These are phyloP conservation scores for Prorops nasuta DNA, from an alignment of 1,140 invertebrate genomes.

Conservation along the genomic window DNA sequence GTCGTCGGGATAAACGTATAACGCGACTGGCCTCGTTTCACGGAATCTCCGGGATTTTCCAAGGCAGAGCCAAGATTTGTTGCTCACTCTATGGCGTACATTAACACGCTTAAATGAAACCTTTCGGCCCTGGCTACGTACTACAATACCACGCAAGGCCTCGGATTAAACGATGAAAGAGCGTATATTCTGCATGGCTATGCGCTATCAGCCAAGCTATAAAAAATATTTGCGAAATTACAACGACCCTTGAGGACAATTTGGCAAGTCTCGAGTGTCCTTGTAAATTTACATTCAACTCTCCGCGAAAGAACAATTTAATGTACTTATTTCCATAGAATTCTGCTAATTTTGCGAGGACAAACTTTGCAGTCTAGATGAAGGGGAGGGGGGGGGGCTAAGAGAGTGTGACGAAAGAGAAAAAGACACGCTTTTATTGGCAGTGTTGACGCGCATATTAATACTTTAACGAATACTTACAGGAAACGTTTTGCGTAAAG, in stretches of 20 bases:
- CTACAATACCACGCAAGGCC: background rate
- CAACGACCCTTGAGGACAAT: no score
- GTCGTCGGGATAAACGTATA: background rate
- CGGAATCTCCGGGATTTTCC: background rate
- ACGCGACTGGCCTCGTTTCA: background rate
- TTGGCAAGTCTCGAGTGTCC: no score
- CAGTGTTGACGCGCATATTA: background rate
- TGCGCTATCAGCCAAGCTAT: no score
- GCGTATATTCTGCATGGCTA: background rate
- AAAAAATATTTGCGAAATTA: no score
- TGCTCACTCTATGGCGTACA: background rate
- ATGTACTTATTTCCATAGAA: no score
- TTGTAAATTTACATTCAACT: no score
- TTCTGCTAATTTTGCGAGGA: no score
- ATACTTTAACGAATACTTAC: background rate
- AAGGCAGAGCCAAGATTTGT: background rate
- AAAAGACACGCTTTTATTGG: background rate
- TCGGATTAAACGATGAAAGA: background rate
- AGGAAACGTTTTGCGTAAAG: background rate
- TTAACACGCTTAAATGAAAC: constrained; percentile 24
- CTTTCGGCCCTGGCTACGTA: constrained; percentile 20
- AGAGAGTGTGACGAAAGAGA: background rate
- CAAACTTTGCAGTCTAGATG: no score
- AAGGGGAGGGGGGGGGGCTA: no score
- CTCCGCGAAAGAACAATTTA: no score